Evolutionary conservation across 2,888 invertebrate species (phyloP).

Genomic region (Meteorus colon): DNA sequence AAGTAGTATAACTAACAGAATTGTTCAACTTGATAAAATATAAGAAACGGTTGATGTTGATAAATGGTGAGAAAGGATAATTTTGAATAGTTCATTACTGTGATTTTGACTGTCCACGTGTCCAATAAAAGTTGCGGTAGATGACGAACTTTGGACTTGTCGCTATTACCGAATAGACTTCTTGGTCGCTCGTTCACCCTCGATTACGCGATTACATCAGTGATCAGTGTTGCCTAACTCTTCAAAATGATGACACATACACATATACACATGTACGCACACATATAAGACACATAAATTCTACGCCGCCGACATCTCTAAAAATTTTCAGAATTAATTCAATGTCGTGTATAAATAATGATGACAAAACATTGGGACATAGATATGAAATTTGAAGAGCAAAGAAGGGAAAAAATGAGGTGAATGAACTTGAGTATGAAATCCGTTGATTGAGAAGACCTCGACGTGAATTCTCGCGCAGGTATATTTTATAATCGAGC

Average conservation of each 20-base stretch:
- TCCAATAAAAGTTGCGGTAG: neutral
- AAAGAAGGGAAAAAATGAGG: slow-evolving; percentile 1
- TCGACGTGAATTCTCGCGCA: slow-evolving; percentile 1
- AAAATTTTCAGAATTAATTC: slow-evolving; percentile 23
- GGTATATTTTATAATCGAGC: slow-evolving; percentile 14
- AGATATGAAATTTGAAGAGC: neutral
- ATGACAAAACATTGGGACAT: slow-evolving; percentile 17
- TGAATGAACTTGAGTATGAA: neutral
- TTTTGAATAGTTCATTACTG: neutral
- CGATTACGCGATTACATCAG: slow-evolving; percentile 22
- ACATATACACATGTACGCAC: neutral
- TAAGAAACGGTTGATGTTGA: too few relatives aligned
- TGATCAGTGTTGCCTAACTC: slow-evolving; percentile 12
- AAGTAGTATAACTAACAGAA: too few relatives aligned
- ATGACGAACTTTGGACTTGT: slow-evolving; percentile 38
- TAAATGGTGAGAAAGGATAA: too few relatives aligned
- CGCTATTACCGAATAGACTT: slow-evolving; percentile 37
- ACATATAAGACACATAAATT: too few relatives aligned
- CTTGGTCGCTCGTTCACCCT: neutral
- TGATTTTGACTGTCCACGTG: slow-evolving; percentile 9
- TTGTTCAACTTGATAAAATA: too few relatives aligned
- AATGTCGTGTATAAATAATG: slow-evolving; percentile 13
- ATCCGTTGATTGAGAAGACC: slow-evolving; percentile 12
- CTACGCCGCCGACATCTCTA: too few relatives aligned
- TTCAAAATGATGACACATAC: neutral